Conservation (phyloP, 2,113 vertebrate genomes). For the Alligator sinensis region DNA sequence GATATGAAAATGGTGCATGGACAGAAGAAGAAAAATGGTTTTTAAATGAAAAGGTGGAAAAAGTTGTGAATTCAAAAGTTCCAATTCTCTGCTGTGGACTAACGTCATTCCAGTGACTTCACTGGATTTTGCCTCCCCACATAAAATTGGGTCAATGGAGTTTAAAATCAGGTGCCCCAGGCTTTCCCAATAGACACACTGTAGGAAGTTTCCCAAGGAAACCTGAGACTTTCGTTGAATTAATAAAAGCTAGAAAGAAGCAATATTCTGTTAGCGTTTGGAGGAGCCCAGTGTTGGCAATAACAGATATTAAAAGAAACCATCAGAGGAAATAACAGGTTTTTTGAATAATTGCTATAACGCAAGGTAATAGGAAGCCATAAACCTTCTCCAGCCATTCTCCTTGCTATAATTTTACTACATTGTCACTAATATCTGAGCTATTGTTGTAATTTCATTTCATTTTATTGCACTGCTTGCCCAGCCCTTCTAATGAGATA, state of each 20-base stretch:
- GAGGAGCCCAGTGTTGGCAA: background rate
- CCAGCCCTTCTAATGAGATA: constrained; percentile 56
- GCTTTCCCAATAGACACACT: background rate
- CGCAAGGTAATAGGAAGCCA: background rate
- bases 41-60: background rate
- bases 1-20: too few relatives aligned
- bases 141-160: background rate
- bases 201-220: constrained; percentile 20
- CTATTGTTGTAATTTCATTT: constrained; percentile 65
- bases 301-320: constrained; percentile 16
- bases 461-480: constrained; percentile 58
- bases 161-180: background rate
- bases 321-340: constrained; percentile 7
- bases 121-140: background rate
- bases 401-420: constrained; percentile 56
- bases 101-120: background rate
- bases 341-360: constrained; percentile 35
- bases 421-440: constrained; percentile 46
- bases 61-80: background rate
- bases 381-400: constrained; percentile 52
- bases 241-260: background rate
- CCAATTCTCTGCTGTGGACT: background rate
- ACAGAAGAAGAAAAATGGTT: background rate
- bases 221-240: background rate
- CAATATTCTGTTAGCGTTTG: background rate